A percentile compares a stretch with the other conserved stretches of the same genome.
Evolutionary conservation across 2,888 invertebrate species (phyloP).

Genomic region (Cheilosia impressa): DNA sequence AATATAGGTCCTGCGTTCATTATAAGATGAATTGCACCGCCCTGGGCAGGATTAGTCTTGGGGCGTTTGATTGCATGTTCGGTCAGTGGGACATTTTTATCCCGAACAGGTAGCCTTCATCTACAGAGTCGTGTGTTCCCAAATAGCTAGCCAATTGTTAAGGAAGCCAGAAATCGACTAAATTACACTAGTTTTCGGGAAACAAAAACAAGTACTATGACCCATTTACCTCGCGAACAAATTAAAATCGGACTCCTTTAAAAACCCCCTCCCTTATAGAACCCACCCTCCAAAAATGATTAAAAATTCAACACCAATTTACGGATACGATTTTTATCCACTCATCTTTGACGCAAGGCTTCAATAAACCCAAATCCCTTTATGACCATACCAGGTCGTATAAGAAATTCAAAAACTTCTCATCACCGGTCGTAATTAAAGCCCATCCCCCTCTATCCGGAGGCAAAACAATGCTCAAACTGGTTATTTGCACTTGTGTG

Average conservation of each 20-base stretch:
- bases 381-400: conserved; percentile 13
- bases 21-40: too few relatives aligned
- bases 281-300: background rate
- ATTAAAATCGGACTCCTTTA: background rate
- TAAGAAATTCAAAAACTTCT: background rate
- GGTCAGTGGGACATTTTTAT: too few relatives aligned
- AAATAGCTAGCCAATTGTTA: too few relatives aligned
- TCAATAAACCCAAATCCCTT: conserved; percentile 30
- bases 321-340: background rate
- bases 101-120: too few relatives aligned
- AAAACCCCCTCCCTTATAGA: background rate
- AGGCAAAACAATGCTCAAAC: conserved; percentile 4
- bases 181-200: too few relatives aligned
- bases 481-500: background rate
- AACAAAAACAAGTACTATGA: too few relatives aligned
- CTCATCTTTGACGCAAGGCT: conserved; percentile 8
- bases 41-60: too few relatives aligned
- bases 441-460: background rate
- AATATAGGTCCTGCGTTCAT: too few relatives aligned
- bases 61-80: too few relatives aligned
- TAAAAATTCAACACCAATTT: conserved; percentile 17
- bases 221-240: too few relatives aligned
- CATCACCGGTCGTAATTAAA: conserved; percentile 16
- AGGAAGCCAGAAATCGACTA: too few relatives aligned
- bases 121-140: too few relatives aligned